phyloP scores from a whole-genome alignment of 2,797 vertebrate genomes.

The Labeo calbasu region DNA sequence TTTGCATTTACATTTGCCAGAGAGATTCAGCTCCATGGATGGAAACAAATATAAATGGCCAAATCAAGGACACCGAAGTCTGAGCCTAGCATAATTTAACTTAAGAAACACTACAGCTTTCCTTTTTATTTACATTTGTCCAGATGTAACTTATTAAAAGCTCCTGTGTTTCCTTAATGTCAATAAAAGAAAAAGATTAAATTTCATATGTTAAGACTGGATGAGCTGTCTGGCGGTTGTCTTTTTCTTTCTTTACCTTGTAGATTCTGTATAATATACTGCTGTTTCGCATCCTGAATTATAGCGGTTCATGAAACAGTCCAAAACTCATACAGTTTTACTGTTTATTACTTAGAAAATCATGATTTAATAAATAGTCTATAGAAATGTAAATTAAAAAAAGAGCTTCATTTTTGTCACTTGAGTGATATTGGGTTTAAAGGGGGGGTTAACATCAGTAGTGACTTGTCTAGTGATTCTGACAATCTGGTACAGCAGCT shows the following conservation, averaged over 20 bases:
- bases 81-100: conserved; percentile 53
- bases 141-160: conserved; percentile 67
- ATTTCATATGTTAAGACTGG: conserved; percentile 64
- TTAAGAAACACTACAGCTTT: conserved; percentile 66
- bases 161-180: conserved; percentile 69
- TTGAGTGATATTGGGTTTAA: conserved; percentile 75
- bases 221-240: neutral
- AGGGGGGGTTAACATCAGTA: conserved; percentile 70
- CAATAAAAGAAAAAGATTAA: conserved; percentile 66
- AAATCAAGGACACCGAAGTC: conserved; percentile 52
- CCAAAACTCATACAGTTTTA: conserved; percentile 54
- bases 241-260: neutral
- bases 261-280: neutral
- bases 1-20: conserved; percentile 28
- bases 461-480: conserved; percentile 58
- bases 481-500: conserved; percentile 79
- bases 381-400: conserved; percentile 83
- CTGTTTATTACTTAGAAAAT: conserved; percentile 82
- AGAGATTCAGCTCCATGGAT: conserved; percentile 47
- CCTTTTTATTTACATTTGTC: conserved; percentile 65
- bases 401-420: conserved; percentile 68
- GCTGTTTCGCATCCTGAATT: neutral
- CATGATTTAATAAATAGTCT: conserved; percentile 88
- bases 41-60: conserved; percentile 31
- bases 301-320: neutral